Evolutionary conservation across 2,888 invertebrate genomes (phyloP), one percentile per base, ranked within the genome.

Genomic region (Antitype chi): DNA sequence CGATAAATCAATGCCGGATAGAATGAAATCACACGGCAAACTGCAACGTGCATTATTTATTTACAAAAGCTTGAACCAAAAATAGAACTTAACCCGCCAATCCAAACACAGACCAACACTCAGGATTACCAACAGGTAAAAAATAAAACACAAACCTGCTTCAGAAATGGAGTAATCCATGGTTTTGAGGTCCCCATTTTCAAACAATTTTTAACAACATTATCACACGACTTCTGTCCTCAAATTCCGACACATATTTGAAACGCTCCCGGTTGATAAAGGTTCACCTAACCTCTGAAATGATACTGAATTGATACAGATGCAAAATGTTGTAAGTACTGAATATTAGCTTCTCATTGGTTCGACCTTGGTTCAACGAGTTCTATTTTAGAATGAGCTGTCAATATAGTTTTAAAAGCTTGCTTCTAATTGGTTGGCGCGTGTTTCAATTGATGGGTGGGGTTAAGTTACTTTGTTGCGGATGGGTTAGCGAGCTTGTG

Each of bases 111-210:
- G 38, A 49, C 11, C 38, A 63, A 3, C 52, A 57, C n/a, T 25
- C 20, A 15, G 47, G 32, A 67, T 28, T 76, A 59, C 20, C 43
- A 55, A 76, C 55, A 52, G 49, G 47, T 20, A 32, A 64, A 43
- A 69, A 64, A 57, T 49, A 78, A 49, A 25, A 25, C 68, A 78
- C 72, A n/a, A 67, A 86, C 86, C 85, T 86, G 86, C 75, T 80
- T 86, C 63, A 85, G 71, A 69, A 86, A 86, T 3, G 86, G 86
- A 5, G 86, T 80, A 3, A 81, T 78, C 74, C 80, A 86, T 85
- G 63, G 49, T 38, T 79, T 70, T 2, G 69, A 38, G 38, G 52
- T 32, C 28, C 63, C 76, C 82, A 84, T 82, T 25, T 52, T 84
- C 47, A 62, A 74, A 63, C 17, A 53, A 28, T 17, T 67, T 32